phyloP scores from a whole-genome alignment of 1,140 invertebrate species.

The Macrosteles quadrilineatus region DNA sequence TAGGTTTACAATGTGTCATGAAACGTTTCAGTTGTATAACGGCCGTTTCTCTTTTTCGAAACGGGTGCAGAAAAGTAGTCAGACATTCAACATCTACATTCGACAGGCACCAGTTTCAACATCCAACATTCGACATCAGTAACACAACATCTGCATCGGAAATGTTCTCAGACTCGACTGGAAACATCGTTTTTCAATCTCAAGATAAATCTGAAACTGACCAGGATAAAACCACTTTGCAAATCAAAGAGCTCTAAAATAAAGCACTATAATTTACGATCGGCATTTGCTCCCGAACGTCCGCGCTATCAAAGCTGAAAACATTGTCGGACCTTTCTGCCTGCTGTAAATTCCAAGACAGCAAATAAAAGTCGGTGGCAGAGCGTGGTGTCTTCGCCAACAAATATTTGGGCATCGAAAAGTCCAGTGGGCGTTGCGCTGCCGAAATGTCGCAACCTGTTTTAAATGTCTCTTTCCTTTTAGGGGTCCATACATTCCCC shows the following conservation, averaged over 20 bases:
- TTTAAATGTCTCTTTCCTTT: constrained; percentile 11
- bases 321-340: neutral
- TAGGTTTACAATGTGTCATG: too few relatives aligned
- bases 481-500: neutral
- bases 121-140: too few relatives aligned
- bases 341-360: constrained; percentile 1
- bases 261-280: constrained; percentile 14
- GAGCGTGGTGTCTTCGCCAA: neutral
- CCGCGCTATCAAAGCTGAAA: constrained; percentile 11
- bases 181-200: neutral
- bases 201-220: neutral
- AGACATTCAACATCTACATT: too few relatives aligned
- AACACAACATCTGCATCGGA: too few relatives aligned
- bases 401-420: neutral
- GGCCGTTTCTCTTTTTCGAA: too few relatives aligned
- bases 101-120: too few relatives aligned
- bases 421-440: neutral
- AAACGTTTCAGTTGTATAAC: too few relatives aligned
- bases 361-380: constrained; percentile 11
- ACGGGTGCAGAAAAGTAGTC: too few relatives aligned
- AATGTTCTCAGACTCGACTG: too few relatives aligned
- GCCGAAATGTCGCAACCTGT: neutral
- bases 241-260: constrained; percentile 6
- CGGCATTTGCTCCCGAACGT: constrained; percentile 1
- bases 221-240: constrained; percentile 4